Evolutionary conservation across 1,140 invertebrate species (phyloP).

Genomic region (Drosophila willistoni): DNA sequence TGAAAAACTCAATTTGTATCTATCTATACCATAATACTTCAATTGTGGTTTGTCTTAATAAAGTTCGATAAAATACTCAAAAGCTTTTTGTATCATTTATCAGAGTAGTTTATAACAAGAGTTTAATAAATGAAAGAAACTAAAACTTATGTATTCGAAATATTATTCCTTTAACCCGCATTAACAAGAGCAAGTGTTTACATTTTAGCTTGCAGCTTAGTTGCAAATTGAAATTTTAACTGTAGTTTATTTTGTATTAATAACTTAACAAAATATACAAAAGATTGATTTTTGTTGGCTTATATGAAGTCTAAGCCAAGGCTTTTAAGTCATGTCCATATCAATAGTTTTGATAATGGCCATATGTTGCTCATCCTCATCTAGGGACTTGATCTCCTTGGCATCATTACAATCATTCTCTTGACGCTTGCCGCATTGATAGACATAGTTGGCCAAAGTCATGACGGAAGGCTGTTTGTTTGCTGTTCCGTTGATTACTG

Average conservation of each 20-base stretch:
- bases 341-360: conserved; percentile 6
- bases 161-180: no score
- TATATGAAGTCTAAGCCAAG: no score
- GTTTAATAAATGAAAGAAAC: no score
- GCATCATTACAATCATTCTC: conserved; percentile 14
- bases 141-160: no score
- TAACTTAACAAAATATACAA: not conserved
- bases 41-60: not conserved
- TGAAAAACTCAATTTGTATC: conserved; percentile 3
- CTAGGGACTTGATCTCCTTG: not conserved
- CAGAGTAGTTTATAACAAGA: no score
- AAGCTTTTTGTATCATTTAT: no score
- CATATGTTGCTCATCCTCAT: conserved; percentile 7
- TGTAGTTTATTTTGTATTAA: not conserved
- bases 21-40: not conserved
- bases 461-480: conserved; percentile 21
- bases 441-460: conserved; percentile 45
- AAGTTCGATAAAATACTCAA: no score
- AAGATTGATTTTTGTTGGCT: not conserved
- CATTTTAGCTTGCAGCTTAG: no score
- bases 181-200: no score
- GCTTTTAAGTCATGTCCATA: not conserved
- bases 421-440: conserved; percentile 45
- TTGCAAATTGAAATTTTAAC: no score
- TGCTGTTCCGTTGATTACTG: conserved; percentile 15